Base-by-base conservation (phyloP, 2,888 invertebrate genomes). In the Neoaliturus tenellus region DNA sequence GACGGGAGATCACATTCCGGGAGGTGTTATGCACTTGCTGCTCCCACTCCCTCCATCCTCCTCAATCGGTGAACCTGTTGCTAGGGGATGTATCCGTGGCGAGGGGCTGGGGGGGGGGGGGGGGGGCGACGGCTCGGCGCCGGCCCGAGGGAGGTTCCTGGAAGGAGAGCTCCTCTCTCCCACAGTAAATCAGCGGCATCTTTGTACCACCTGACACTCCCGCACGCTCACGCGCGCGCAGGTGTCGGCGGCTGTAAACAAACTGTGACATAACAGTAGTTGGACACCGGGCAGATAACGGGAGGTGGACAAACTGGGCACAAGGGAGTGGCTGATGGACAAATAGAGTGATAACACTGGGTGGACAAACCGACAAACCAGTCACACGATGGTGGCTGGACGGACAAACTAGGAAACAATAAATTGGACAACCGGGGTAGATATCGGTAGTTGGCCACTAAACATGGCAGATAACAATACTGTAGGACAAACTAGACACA, bases 131-230 rank as follows among this genome's bases (percentile, higher is more conserved):
- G 20, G 39, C 3, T 35, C 35, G 69, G 69, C 69, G 69, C 69
- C 69, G 20, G 20, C 31, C 14, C 31, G 12, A 33, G 31, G 67
- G 23, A 8, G 69, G 69, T 35, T 69, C 33, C 67, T 35, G 39
- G 69, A 69, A 69, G 39, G 69, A 69, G 39, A 33, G 35, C n/a
- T 8, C 12, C 35, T 20, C 39, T 69, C 25, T 69, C 67, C 67
- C 67, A 69, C 69, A 69, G 69, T 69, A 69, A 69, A 69, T 39
- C 67, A 67, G 67, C 31, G 31, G 67, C 67, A n/a, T 25, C 39
- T 35, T 69, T 69, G 69, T 39, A 31, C 4, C 62, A 62, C 62
- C 62, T 62, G 62, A 62, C 44, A 55, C 55, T 1, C 23, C 20
- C 55, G 20, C 55, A 55, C 55, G 12, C 55, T 23, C 55, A 25